Base-by-base conservation (phyloP, 1,140 invertebrate species). In the Trichoplusia ni region DNA sequence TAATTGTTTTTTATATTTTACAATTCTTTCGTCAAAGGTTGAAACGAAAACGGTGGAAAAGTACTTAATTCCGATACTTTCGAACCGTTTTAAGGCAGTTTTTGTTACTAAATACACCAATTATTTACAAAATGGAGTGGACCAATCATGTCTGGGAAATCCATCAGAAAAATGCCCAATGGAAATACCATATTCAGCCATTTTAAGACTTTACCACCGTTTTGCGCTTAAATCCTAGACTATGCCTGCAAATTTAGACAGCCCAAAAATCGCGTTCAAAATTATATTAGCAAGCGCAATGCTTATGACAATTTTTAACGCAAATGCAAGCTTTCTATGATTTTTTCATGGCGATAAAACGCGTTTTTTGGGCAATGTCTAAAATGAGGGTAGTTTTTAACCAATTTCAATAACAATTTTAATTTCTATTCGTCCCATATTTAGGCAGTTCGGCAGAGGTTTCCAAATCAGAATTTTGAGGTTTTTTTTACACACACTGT, bases 351-450 rank as follows among this genome's bases (percentile, higher is more conserved):
- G n/a, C n/a, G 29, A 19, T n/a, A 23, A 1, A 21, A 21, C 31
- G 2, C 21, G 13, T 19, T 18, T 11, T 18, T 7, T 7, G 11
- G 1, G 16, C 16, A 25, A 40, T n/a, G n/a, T n/a, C n/a, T n/a
- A n/a, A n/a, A n/a, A n/a, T n/a, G n/a, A n/a, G n/a, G n/a, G n/a
- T n/a, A 42, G 63, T 60, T 69, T 49, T 49, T 77, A 66, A 60
- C 64, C 64, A 78, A 77, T 80, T 74, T 79, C 64, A 66, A 59
- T 77, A 81, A 80, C 77, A 82, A 80, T 83, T 82, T 73, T 69
- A 70, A 66, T 71, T 54, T 56, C 46, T 70, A 67, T 77, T 72
- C 75, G 63, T 79, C 71, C 71, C 73, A 58, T 68, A 64, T 54
- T 70, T 40, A 71, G 33, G 65, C 37, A 61, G 42, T 23, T 29